Evolutionary conservation across 2,113 vertebrate species (phyloP).

Genomic region (Perognathus longimembris): DNA sequence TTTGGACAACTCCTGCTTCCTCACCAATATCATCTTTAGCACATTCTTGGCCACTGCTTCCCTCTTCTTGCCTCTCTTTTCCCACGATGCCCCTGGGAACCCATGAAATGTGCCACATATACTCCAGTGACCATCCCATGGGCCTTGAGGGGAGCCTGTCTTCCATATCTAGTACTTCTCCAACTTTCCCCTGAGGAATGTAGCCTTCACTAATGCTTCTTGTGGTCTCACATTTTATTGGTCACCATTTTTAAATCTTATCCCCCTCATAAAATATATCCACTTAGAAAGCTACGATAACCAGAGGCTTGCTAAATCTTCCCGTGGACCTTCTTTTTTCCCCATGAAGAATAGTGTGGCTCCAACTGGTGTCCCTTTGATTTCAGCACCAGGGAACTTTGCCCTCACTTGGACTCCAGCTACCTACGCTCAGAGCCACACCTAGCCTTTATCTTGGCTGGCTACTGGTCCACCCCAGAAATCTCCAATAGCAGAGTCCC

Average conservation of each 20-base stretch:
- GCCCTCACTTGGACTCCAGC: neutral
- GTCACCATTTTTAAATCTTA: neutral
- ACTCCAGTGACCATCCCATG: neutral
- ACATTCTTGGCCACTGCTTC: neutral
- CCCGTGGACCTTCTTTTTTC: neutral
- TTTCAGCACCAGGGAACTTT: neutral
- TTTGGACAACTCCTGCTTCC: neutral
- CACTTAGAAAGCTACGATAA: neutral
- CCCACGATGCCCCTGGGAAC: neutral
- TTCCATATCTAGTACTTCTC: neutral
- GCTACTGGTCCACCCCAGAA: neutral
- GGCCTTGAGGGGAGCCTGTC: neutral
- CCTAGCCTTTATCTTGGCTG: constrained; percentile 41
- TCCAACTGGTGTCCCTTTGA: neutral
- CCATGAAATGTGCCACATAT: no score
- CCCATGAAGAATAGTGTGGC: neutral
- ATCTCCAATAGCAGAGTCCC: neutral
- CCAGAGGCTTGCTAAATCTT: neutral
- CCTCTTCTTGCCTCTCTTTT: neutral
- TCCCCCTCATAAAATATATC: neutral
- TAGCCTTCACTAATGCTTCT: neutral
- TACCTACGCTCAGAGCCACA: constrained; percentile 7
- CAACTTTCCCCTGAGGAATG: neutral
- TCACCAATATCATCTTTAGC: fast-evolving
- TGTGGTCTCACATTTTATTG: neutral